Evolutionary conservation across 2,797 vertebrate genomes (phyloP).

Genomic region (Liparis tanakae): DNA sequence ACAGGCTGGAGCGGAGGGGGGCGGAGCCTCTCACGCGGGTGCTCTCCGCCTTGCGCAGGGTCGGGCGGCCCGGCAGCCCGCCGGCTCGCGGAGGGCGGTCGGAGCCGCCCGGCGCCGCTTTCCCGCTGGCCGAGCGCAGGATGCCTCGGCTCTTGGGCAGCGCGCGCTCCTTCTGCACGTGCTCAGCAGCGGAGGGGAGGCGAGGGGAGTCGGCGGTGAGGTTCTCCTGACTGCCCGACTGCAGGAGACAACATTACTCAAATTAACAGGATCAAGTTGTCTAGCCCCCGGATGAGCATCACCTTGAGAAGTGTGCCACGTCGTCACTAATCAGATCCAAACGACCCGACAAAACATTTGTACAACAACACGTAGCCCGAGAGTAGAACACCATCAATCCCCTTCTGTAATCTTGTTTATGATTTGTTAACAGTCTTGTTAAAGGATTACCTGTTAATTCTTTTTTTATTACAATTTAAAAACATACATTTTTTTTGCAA

Average conservation of each 20-base stretch:
- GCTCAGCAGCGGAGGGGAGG: conserved; percentile 86
- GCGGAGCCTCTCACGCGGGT: conserved; percentile 84
- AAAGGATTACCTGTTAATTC: not conserved
- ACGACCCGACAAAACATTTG: too few relatives aligned
- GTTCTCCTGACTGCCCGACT: conserved; percentile 93
- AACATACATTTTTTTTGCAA: not conserved
- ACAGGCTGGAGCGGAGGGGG: conserved; percentile 74
- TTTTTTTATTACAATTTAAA: not conserved
- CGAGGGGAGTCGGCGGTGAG: conserved; percentile 91
- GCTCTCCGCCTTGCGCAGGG: conserved; percentile 88
- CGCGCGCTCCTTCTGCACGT: conserved; percentile 82
- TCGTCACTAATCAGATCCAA: too few relatives aligned
- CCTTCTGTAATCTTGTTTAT: not conserved
- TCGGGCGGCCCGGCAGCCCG: conserved; percentile 77
- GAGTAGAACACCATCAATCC: not conserved
- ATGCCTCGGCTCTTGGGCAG: conserved; percentile 83
- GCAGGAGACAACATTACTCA: conserved; percentile 50
- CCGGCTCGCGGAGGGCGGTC: conserved; percentile 66
- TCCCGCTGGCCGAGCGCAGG: conserved; percentile 90
- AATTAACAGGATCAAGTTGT: not conserved
- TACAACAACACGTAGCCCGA: too few relatives aligned
- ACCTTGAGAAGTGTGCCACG: too few relatives aligned
- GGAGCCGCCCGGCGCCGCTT: conserved; percentile 72
- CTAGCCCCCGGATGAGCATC: not conserved
- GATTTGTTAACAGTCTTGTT: not conserved